Conservation (phyloP, 2,113 vertebrate species). For the Carassius gibelio region DNA sequence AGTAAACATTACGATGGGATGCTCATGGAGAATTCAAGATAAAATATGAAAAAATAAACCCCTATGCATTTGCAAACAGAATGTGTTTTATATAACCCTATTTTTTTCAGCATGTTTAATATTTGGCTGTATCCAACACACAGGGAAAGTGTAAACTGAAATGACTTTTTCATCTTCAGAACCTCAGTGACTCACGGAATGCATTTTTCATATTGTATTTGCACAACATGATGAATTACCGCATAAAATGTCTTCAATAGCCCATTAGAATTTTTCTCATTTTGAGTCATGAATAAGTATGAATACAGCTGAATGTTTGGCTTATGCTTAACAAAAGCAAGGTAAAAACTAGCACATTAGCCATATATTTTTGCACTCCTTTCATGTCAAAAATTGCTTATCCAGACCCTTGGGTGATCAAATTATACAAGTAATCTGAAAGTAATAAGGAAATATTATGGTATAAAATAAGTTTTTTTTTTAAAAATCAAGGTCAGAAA, state of each 20-base stretch:
- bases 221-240: constrained; percentile 28
- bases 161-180: constrained; percentile 24
- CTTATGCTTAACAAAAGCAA: neutral
- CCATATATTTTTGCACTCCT: neutral
- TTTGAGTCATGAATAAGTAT: constrained; percentile 5
- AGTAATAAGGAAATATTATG: neutral
- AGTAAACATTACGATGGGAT: neutral
- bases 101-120: neutral
- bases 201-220: constrained; percentile 30
- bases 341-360: neutral
- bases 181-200: constrained; percentile 2
- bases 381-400: constrained; percentile 51
- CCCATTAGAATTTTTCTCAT: constrained; percentile 13
- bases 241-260: neutral
- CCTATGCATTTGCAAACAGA: constrained; percentile 1
- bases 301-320: constrained; percentile 4
- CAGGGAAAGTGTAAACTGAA: constrained; percentile 15
- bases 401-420: neutral
- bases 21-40: neutral
- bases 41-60: neutral
- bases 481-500: neutral
- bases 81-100: neutral
- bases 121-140: neutral
- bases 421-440: neutral
- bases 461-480: neutral